These are phyloP conservation scores for Hydra vulgaris DNA, from an alignment of 30 jellyfish, hydroid and myxozoan genomes.

Conservation along the genomic window DNA sequence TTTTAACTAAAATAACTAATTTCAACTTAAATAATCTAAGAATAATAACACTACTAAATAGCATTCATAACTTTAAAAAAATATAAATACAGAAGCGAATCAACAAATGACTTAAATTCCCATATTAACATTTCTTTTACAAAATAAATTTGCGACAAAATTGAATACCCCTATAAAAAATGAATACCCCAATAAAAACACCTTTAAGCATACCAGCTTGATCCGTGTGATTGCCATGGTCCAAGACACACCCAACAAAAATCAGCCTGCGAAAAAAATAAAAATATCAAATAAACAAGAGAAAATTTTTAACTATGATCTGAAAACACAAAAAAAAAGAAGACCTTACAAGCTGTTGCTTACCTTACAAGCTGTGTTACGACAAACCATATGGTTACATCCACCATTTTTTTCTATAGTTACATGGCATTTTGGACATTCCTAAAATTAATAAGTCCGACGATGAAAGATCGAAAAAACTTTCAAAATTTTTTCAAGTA, in stretches of 20 bases:
- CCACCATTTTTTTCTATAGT: slow-evolving; percentile 98
- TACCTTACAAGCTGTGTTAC: slow-evolving; percentile 90
- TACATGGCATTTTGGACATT: slow-evolving; percentile 96
- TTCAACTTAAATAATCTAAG: no score
- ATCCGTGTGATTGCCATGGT: slow-evolving; percentile 97
- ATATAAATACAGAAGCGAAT: no score
- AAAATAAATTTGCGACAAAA: neutral
- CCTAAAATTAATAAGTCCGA: slow-evolving; percentile 36
- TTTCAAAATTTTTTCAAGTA: no score
- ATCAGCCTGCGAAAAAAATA: slow-evolving; percentile 45
- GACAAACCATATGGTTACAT: slow-evolving; percentile 96
- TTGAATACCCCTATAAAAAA: neutral
- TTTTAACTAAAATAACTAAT: no score
- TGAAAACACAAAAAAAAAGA: neutral
- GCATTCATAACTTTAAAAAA: no score
- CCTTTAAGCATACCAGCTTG: slow-evolving; percentile 74
- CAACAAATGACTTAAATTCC: no score
- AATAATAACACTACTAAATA: no score
- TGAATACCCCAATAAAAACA: neutral
- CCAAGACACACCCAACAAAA: slow-evolving; percentile 99
- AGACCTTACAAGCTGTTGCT: slow-evolving; percentile 77
- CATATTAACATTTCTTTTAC: no score
- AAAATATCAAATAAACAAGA: neutral
- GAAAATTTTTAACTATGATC: no score
- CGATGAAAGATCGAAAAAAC: no score